Evolutionary conservation across 2,113 vertebrate genomes (phyloP).

Genomic region (human (Homo sapiens)): DNA sequence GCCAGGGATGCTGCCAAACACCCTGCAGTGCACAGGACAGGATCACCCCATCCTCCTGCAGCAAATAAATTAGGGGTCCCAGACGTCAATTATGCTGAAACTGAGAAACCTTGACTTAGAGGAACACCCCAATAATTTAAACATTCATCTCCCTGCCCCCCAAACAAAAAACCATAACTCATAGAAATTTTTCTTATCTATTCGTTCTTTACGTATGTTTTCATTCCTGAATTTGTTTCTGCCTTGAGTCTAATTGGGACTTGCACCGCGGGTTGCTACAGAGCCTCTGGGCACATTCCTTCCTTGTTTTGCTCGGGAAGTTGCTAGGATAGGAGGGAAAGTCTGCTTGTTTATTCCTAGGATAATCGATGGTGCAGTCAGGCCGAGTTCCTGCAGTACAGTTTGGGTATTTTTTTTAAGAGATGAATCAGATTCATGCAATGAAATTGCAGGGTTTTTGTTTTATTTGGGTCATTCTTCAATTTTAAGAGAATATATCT

Average conservation of each 20-base stretch:
- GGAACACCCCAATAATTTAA: neutral
- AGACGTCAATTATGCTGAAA: neutral
- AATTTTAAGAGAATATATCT: neutral
- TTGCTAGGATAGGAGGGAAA: neutral
- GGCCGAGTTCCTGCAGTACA: neutral
- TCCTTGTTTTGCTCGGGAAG: neutral
- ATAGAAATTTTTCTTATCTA: no score
- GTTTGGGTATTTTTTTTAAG: neutral
- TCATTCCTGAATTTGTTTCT: neutral
- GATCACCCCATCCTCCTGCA: neutral
- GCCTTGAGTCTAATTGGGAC: neutral
- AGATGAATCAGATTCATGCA: neutral
- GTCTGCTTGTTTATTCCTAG: neutral
- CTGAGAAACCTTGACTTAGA: neutral
- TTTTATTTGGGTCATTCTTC: neutral
- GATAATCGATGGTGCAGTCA: neutral
- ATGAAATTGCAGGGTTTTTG: neutral
- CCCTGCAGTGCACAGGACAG: neutral
- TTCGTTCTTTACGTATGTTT: neutral
- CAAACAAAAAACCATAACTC: neutral
- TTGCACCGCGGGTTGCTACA: neutral
- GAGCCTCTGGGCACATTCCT: neutral
- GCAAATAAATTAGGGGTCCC: neutral
- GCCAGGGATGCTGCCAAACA: no score
- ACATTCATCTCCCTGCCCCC: neutral